Base-by-base conservation (phyloP, 2,797 vertebrate genomes). In the Propithecus deckenii region DNA sequence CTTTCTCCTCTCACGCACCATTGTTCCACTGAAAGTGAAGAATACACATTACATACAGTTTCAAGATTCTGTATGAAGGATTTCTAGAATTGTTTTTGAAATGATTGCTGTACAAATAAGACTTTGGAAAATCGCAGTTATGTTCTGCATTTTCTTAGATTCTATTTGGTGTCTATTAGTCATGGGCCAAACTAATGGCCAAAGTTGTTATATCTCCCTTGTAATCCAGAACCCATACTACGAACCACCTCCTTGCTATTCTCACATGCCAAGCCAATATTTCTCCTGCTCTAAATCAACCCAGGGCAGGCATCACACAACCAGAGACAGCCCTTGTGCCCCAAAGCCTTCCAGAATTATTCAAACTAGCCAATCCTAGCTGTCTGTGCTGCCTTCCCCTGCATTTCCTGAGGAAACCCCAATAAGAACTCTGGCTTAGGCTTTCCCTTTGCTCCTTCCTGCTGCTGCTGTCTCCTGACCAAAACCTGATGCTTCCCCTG, bases 21-120 rank as follows among this genome's bases (percentile, higher is more conserved):
- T 93, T 46, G 32, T 8, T 69, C 65, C 32, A 35, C 1, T 86
- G 59, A 75, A 80, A 17, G 71, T 76, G 30, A 90, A 79, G 30
- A 22, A 43, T 83, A 41, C 28, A 30, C 13, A 41, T 11, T 30
- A 35, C n/a, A 43, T 52, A 75, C 20, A 67, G 30, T 59, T 91
- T 78, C 35, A 85, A 84, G 65, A 14, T 81, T 87, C 48, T 59
- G 0, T 61, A n/a, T 65, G 76, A 91, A 85, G 55, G 32, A 91
- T 93, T 92, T 91, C 81, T 88, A 57, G 75, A 90, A 95, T 52
- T 28, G 22, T 84, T 96, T 75, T 81, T 87, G 50, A 86, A 63
- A 69, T 75, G 13, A 86, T 89, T 90, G 76, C 71, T 75, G 41
- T 61, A 61, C 20, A 84, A 55, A 72, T 67, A 52, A 75, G n/a